A percentile compares a stretch with the other conserved stretches of the same genome.
phyloP scores from a whole-genome alignment of 2,797 vertebrate species.

The Cyclopterus lumpus region DNA sequence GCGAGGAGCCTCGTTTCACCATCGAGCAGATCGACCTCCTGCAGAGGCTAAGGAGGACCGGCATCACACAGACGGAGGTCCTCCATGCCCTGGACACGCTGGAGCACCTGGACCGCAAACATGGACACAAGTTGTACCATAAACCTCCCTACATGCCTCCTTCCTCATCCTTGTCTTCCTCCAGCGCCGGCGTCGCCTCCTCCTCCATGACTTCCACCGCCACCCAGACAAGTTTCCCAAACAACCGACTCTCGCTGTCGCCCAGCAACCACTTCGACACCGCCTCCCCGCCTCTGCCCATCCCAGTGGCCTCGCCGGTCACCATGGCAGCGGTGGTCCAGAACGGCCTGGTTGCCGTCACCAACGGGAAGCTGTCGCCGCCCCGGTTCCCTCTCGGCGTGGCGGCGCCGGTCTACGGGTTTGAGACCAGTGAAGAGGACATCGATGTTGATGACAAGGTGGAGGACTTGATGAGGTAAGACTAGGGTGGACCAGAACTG shows the following conservation, averaged over 20 bases:
- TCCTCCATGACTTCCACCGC: slow-evolving; percentile 90
- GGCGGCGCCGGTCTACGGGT: slow-evolving; percentile 84
- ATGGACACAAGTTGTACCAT: slow-evolving; percentile 90
- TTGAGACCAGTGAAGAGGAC: slow-evolving; percentile 94
- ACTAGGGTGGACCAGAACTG: slow-evolving; percentile 8
- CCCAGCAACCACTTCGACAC: slow-evolving; percentile 92
- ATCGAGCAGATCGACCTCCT: slow-evolving; percentile 99
- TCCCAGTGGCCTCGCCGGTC: slow-evolving; percentile 77
- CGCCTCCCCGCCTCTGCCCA: slow-evolving; percentile 85
- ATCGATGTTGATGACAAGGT: slow-evolving; percentile 97
- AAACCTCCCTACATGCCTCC: slow-evolving; percentile 82
- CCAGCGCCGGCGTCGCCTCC: slow-evolving; percentile 62
- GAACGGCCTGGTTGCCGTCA: slow-evolving; percentile 87
- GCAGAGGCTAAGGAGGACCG: slow-evolving; percentile 93
- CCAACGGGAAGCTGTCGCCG: slow-evolving; percentile 95
- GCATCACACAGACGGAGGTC: slow-evolving; percentile 95
- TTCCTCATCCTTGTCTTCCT: slow-evolving; percentile 64
- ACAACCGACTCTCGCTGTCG: slow-evolving; percentile 88
- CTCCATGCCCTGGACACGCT: slow-evolving; percentile 96
- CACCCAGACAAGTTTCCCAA: slow-evolving; percentile 91
- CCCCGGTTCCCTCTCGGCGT: slow-evolving; percentile 88
- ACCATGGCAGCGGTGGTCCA: slow-evolving; percentile 82
- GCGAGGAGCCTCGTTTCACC: slow-evolving; percentile 98
- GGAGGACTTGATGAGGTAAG: slow-evolving; percentile 97
- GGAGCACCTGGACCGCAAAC: slow-evolving; percentile 94